A percentile compares a stretch with the other conserved stretches of the same genome.
Evolutionary conservation across 2,797 vertebrate genomes (phyloP).

Genomic region (Aplochiton taeniatus): DNA sequence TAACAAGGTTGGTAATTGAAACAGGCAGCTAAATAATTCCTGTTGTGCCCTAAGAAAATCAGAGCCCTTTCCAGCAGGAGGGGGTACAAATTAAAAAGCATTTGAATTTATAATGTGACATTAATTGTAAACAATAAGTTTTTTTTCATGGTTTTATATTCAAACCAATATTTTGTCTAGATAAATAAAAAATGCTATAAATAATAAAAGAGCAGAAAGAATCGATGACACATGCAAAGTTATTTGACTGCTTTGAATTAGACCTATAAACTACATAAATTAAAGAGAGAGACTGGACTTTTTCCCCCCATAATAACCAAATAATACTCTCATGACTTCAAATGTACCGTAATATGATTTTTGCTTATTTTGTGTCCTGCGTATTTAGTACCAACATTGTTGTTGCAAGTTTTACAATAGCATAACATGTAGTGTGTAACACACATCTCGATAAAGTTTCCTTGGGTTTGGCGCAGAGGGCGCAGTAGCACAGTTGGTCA

Average conservation of each 20-base stretch:
- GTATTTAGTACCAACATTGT: no score
- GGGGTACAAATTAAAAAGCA: slow-evolving; percentile 57
- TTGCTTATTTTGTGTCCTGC: no score
- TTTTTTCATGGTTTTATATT: slow-evolving; percentile 57
- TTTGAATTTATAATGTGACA: slow-evolving; percentile 70
- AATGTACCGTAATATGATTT: no score
- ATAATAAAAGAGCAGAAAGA: slow-evolving; percentile 51
- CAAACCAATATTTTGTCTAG: slow-evolving; percentile 58
- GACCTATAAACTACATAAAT: slow-evolving; percentile 47
- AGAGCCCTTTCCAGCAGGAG: slow-evolving; percentile 62
- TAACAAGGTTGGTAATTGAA: slow-evolving; percentile 56
- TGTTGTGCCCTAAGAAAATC: slow-evolving; percentile 59
- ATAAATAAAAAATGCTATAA: slow-evolving; percentile 48
- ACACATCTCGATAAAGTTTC: no score
- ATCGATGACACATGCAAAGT: slow-evolving; percentile 59
- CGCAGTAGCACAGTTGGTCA: no score
- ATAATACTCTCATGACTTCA: no score
- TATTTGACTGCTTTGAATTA: slow-evolving; percentile 60
- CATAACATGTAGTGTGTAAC: no score
- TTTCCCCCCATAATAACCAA: background rate
- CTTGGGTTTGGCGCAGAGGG: no score
- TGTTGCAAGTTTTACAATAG: no score
- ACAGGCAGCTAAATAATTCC: slow-evolving; percentile 54
- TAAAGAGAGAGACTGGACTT: slow-evolving; percentile 68
- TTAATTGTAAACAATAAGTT: slow-evolving; percentile 73